These are phyloP conservation scores for Nudaria mundana DNA, from an alignment of 2,888 invertebrate genomes.

Conservation along the genomic window DNA sequence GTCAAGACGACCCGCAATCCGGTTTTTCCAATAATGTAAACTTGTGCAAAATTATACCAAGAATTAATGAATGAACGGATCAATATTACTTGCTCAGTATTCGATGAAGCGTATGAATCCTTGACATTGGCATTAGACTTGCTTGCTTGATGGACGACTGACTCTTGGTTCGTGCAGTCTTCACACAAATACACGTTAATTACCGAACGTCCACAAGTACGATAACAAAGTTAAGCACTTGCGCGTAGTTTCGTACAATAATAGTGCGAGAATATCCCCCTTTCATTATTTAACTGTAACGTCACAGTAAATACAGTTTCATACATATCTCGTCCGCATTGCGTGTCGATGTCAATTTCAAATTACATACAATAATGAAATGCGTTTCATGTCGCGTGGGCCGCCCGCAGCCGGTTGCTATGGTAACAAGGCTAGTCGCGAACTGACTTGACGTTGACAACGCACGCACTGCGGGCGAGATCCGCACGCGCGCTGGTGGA, in stretches of 20 bases:
- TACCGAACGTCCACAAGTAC: slow-evolving; percentile 1
- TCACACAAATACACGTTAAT: slow-evolving; percentile 7
- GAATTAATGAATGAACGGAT: slow-evolving; percentile 14
- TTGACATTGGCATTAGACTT: slow-evolving; percentile 43
- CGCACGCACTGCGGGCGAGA: too few relatives aligned
- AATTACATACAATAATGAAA: too few relatives aligned
- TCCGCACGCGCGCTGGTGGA: too few relatives aligned
- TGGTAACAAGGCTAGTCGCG: too few relatives aligned
- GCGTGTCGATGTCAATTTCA: not conserved
- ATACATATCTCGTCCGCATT: too few relatives aligned
- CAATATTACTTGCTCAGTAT: slow-evolving; percentile 15
- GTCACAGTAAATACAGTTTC: slow-evolving; percentile 1
- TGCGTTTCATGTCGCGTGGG: too few relatives aligned
- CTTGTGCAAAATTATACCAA: too few relatives aligned
- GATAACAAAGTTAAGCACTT: slow-evolving; percentile 4
- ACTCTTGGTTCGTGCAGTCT: slow-evolving; percentile 10
- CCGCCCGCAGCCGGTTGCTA: too few relatives aligned
- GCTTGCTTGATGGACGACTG: slow-evolving; percentile 28
- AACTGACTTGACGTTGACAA: too few relatives aligned
- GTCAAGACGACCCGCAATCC: too few relatives aligned
- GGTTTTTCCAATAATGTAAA: too few relatives aligned
- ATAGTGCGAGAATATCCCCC: not conserved
- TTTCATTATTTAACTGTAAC: not conserved
- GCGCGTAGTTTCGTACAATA: slow-evolving; percentile 6
- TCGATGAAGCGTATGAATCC: slow-evolving; percentile 27